phyloP scores from a whole-genome alignment of 2,797 vertebrate species.

The Molothrus ater region DNA sequence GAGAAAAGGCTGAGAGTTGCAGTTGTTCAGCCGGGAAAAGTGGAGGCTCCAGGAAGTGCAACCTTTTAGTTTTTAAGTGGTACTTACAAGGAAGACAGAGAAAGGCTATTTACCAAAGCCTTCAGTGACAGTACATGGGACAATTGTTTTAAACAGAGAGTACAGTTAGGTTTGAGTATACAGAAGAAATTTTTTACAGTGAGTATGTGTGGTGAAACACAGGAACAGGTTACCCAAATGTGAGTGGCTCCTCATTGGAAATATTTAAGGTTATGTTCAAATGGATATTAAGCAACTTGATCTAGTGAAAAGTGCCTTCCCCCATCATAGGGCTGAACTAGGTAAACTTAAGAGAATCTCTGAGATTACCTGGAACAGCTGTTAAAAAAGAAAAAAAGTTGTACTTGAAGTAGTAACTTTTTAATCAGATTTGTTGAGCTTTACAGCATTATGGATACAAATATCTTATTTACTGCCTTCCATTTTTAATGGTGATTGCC shows the following conservation, averaged over 20 bases:
- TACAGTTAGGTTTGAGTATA: background rate
- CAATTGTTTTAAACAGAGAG: background rate
- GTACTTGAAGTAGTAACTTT: background rate
- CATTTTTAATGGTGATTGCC: background rate
- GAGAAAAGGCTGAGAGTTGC: background rate
- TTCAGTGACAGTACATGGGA: background rate
- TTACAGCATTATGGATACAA: background rate
- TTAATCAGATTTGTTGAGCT: background rate
- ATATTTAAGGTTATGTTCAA: background rate
- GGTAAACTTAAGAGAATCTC: background rate
- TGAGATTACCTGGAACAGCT: background rate
- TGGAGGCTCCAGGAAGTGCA: background rate
- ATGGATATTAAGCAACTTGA: background rate
- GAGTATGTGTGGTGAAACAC: background rate
- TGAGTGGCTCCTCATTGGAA: background rate
- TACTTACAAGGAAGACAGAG: background rate
- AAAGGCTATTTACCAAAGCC: background rate
- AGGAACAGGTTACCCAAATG: background rate
- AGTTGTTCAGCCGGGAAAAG: background rate
- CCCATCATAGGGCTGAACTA: background rate
- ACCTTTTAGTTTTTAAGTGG: rapidly evolving
- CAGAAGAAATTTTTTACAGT: background rate
- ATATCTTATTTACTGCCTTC: background rate
- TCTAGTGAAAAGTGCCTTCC: background rate
- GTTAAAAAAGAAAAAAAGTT: background rate